These are phyloP conservation scores for Drosophila differens DNA, from an alignment of 2,888 invertebrate genomes.

Conservation along the genomic window DNA sequence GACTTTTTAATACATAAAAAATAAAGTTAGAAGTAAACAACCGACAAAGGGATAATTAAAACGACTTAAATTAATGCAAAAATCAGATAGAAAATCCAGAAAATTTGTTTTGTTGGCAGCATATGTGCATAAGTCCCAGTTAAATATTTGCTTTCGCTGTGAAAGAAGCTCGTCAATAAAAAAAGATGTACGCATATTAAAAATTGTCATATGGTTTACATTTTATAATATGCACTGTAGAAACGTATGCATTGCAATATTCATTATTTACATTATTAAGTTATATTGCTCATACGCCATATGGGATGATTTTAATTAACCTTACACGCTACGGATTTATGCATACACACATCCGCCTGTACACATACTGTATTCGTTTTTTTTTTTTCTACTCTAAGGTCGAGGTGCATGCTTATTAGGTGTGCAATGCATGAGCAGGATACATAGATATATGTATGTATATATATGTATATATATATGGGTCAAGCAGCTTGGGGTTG, in stretches of 20 bases:
- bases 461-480: constrained; percentile 49
- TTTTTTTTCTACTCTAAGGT: constrained; percentile 52
- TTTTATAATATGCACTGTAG: background rate
- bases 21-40: background rate
- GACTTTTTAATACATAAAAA: background rate
- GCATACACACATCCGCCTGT: background rate
- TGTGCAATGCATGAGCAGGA: constrained; percentile 28
- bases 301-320: constrained; percentile 64
- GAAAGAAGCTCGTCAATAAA: background rate
- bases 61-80: background rate
- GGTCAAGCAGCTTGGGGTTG: constrained; percentile 54
- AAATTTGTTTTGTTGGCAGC: background rate
- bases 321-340: constrained; percentile 26
- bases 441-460: constrained; percentile 5
- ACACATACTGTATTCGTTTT: background rate
- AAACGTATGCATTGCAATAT: constrained; percentile 8
- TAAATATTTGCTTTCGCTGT: background rate
- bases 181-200: background rate
- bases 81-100: background rate
- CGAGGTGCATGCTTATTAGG: constrained; percentile 63
- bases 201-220: background rate
- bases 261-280: constrained; percentile 21
- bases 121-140: background rate
- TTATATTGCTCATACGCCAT: constrained; percentile 38
- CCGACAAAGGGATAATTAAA: background rate